These are phyloP conservation scores for Tyrannus savana DNA, from an alignment of 2,113 vertebrate species.

Conservation along the genomic window DNA sequence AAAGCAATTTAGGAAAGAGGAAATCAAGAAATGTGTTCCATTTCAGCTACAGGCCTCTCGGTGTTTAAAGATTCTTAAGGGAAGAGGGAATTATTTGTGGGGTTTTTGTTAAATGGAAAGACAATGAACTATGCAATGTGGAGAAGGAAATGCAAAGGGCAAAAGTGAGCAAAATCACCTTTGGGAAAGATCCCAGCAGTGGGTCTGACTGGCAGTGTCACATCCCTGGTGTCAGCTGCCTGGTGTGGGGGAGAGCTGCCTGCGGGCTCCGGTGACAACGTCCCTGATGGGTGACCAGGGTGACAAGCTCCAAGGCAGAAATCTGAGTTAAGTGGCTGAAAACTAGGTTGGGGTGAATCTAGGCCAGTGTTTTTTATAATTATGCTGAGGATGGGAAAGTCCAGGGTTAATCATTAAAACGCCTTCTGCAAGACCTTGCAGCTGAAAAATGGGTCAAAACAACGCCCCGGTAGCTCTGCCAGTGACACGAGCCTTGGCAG, in stretches of 20 bases:
- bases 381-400: conserved; percentile 40
- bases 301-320: not conserved
- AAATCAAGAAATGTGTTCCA: not conserved
- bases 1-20: not conserved
- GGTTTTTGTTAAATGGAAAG: not conserved
- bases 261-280: rapidly evolving
- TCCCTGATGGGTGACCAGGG: not conserved
- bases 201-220: not conserved
- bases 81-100: not conserved
- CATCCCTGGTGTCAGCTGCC: not conserved
- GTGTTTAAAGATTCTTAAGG: not conserved
- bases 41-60: not conserved
- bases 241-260: not conserved
- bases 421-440: not conserved
- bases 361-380: not conserved
- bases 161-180: not conserved
- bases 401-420: conserved; percentile 36
- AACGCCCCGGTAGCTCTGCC: not conserved
- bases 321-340: not conserved
- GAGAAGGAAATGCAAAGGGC: not conserved
- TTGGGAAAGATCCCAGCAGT: not conserved
- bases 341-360: not conserved
- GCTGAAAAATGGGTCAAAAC: conserved; percentile 46
- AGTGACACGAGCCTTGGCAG: not conserved
- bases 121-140: not conserved